Evolutionary conservation across 2,113 vertebrate genomes (phyloP), one percentile per base, ranked within the genome.

Genomic region (Heterochromis multidens): DNA sequence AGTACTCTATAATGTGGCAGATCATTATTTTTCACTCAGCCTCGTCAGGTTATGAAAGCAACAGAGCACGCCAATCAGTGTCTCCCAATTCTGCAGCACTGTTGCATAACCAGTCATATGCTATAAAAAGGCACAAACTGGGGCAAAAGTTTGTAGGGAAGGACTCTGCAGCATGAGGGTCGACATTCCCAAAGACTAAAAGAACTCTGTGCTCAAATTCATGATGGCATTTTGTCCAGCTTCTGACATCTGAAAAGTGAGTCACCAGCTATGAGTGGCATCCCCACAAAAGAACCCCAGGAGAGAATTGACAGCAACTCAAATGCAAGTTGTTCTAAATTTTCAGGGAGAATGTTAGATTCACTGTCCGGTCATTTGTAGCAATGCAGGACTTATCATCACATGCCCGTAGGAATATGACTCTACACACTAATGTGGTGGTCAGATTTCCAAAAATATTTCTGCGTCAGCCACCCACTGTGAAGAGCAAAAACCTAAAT

Each of bases 301-400:
- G 60, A 90, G 80, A 86, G 81, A 91, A 86, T 29, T 83, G 84
- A 90, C 70, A 67, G 79, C 81, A 84, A 93, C 88, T 90, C 80
- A 87, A 77, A 25, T 65, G 60, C 56, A 82, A 85, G 91, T 88
- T 88, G n/a, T 82, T 91, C 67, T 12, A 77, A 54, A 85, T 90
- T 89, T 93, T 56, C 21, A 46, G 43, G 67, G 65, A 40, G 80
- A 76, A 80, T 43, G 35, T 56, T 83, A 60, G 14, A 10, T 80
- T 77, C 80, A 77, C 77, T 82, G 87, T 88, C 84, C 31, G 70
- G 58, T 87, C 88, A 90, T 90, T 88, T 88, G 86, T 74, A 86
- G 84, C 43, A 27, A 85, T 56, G 60, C 27, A 82, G 74, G 29
- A 81, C 57, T 88, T 72, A 86, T 85, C 81, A 52, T 79, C 70